Conservation (phyloP, 37 sponge, comb jelly and placozoan genomes). For the Petrosia ficiformis region DNA sequence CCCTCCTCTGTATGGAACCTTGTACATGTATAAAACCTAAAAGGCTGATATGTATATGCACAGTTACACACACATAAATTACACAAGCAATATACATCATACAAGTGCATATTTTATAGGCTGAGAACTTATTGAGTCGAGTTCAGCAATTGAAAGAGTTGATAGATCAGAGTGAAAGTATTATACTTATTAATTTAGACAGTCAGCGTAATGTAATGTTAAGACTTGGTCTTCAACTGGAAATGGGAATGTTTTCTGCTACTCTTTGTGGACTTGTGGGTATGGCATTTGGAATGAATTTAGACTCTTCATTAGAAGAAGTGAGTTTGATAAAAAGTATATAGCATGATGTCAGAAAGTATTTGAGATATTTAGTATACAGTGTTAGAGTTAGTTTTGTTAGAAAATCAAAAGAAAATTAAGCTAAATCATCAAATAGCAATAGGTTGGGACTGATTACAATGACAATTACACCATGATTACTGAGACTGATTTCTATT, state of each 20-base stretch:
- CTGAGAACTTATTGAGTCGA: slow-evolving; percentile 47
- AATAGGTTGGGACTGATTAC: background rate
- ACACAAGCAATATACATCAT: background rate
- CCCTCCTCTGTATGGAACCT: too few species aligned
- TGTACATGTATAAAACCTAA: too few species aligned
- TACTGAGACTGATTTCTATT: too few species aligned
- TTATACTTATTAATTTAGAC: slow-evolving; percentile 68
- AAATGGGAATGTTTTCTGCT: slow-evolving; percentile 65
- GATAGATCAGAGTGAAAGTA: slow-evolving; percentile 59
- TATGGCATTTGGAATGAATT: slow-evolving; percentile 72
- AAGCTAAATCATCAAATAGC: too few species aligned
- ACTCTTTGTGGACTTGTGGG: slow-evolving; percentile 53
- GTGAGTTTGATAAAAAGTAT: slow-evolving; percentile 9
- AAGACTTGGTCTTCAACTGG: slow-evolving; percentile 53
- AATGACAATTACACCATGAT: too few species aligned
- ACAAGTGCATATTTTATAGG: slow-evolving; percentile 11
- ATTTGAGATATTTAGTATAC: background rate
- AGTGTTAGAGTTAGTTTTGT: too few species aligned
- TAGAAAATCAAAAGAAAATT: too few species aligned
- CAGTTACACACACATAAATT: too few species aligned
- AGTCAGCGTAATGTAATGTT: slow-evolving; percentile 70
- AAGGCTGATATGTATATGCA: background rate
- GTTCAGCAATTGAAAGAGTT: slow-evolving; percentile 36
- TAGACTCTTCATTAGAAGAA: slow-evolving; percentile 65
- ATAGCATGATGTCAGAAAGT: too few species aligned